Base-by-base conservation (phyloP, 2,113 vertebrate species). In the Pogonocichla stellata region DNA sequence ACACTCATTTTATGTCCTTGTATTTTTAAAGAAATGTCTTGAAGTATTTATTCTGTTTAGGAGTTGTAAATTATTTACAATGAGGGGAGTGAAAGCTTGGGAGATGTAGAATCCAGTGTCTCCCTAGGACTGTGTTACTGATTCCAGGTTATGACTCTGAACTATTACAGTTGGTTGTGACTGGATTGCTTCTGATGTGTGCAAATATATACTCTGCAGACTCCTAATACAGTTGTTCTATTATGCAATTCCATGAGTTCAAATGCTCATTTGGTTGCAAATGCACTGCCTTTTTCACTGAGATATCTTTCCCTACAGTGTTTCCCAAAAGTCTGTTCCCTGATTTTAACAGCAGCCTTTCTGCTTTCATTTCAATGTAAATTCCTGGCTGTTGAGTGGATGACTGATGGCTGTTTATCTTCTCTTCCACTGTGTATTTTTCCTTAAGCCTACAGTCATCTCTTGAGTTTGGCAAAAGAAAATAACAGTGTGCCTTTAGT, bases 21-120 rank as follows among this genome's bases (percentile, higher is more conserved):
- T 88, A 57, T 87, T 93, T 92, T 67, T 22, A 78, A 88, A 69
- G 43, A 73, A 81, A 53, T 56, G n/a, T 73, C 51, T 79, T 72
- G 45, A 56, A 73, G 65, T 57, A 31, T 58, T 91, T 96, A 57
- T 75, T 48, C 26, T 80, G 26, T 34, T 51, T 47, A 53, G 54
- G 26, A 33, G 29, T 80, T 88, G 80, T 92, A 83, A 95, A 94
- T 96, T 43, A 95, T 94, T 95, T 94, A 90, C 74, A 64, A 47
- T 36, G 25, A 82, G 58, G 54, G 47, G 34, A 82, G 12, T 62
- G 62, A 91, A 91, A 61, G 36, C 93, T 74, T 94, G 93, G 87
- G 93, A 95, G 94, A 78, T 82, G 17, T 6, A 66, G 54, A 90
- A 80, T 73, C 14, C 48, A 56, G 34, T 85, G 85, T 86, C 87